Conservation (phyloP, 2,113 vertebrate genomes). For the Amphiprion percula region DNA sequence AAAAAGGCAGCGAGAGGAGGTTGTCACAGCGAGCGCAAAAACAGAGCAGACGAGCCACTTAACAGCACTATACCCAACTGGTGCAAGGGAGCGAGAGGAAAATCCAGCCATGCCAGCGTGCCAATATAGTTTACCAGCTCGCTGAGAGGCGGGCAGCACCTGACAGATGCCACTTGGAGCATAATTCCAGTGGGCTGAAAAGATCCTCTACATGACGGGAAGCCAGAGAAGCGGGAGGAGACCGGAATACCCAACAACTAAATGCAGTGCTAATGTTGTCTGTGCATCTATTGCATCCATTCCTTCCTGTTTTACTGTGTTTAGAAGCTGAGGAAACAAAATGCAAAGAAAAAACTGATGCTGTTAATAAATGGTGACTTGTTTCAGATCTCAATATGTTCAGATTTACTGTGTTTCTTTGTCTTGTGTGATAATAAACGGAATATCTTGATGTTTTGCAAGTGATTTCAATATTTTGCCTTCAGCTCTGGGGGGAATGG, state of each 20-base stretch:
- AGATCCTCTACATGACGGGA: conserved; percentile 77
- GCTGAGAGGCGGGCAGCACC: conserved; percentile 77
- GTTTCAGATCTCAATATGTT: too few species aligned
- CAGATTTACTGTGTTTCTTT: too few species aligned
- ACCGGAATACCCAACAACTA: conserved; percentile 40
- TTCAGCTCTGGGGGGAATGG: too few species aligned
- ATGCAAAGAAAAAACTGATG: too few species aligned
- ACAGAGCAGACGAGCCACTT: conserved; percentile 48
- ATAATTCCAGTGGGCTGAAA: conserved; percentile 75
- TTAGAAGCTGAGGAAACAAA: too few species aligned
- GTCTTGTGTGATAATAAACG: too few species aligned
- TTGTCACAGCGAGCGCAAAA: conserved; percentile 9
- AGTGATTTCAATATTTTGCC: too few species aligned
- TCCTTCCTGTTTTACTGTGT: neutral
- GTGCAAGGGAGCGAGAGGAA: conserved; percentile 39
- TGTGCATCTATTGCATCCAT: neutral
- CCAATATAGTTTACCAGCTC: conserved; percentile 46
- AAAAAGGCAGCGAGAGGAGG: neutral
- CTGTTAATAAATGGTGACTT: too few species aligned
- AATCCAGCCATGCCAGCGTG: conserved; percentile 45
- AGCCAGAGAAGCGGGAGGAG: conserved; percentile 47
- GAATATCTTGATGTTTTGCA: too few species aligned
- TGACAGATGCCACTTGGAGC: conserved; percentile 80
- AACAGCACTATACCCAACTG: conserved; percentile 39
- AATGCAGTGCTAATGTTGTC: neutral